A percentile compares a stretch with the other conserved stretches of the same genome.
phyloP scores from a whole-genome alignment of 2,113 vertebrate genomes.

The Fulica atra region DNA sequence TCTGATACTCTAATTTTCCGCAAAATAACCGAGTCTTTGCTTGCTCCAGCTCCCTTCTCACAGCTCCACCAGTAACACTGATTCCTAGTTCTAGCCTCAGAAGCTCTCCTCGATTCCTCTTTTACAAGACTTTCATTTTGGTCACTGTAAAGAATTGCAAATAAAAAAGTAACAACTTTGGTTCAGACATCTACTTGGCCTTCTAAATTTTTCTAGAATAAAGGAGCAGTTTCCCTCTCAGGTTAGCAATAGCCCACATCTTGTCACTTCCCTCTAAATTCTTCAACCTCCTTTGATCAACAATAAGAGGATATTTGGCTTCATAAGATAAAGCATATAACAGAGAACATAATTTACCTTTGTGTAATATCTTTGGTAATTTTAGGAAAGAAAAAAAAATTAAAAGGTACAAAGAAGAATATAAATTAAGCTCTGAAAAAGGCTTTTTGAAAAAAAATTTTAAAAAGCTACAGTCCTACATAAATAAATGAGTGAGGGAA shows the following conservation, averaged over 20 bases:
- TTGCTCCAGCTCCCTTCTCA: slow-evolving; percentile 65
- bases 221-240: slow-evolving; percentile 78
- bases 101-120: slow-evolving; percentile 57
- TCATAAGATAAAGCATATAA: slow-evolving; percentile 96
- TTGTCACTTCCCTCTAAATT: slow-evolving; percentile 80
- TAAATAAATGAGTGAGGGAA: slow-evolving; percentile 82
- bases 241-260: slow-evolving; percentile 76
- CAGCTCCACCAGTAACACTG: slow-evolving; percentile 71
- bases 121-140: slow-evolving; percentile 79
- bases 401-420: slow-evolving; percentile 80
- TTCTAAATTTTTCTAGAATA: slow-evolving; percentile 75
- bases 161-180: slow-evolving; percentile 85
- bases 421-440: slow-evolving; percentile 85
- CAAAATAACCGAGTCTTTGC: slow-evolving; percentile 36
- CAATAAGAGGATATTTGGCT: slow-evolving; percentile 96
- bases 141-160: slow-evolving; percentile 84
- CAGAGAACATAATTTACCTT: slow-evolving; percentile 91
- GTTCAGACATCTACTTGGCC: slow-evolving; percentile 81
- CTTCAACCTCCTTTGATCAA: slow-evolving; percentile 83
- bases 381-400: slow-evolving; percentile 85
- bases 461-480: slow-evolving; percentile 80
- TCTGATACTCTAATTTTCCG: slow-evolving; percentile 42
- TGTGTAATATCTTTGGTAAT: slow-evolving; percentile 98
- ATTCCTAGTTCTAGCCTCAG: slow-evolving; percentile 74
- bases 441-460: slow-evolving; percentile 73